phyloP scores from a whole-genome alignment of 2,888 invertebrate genomes.

The Trissonchulus latispiculum region DNA sequence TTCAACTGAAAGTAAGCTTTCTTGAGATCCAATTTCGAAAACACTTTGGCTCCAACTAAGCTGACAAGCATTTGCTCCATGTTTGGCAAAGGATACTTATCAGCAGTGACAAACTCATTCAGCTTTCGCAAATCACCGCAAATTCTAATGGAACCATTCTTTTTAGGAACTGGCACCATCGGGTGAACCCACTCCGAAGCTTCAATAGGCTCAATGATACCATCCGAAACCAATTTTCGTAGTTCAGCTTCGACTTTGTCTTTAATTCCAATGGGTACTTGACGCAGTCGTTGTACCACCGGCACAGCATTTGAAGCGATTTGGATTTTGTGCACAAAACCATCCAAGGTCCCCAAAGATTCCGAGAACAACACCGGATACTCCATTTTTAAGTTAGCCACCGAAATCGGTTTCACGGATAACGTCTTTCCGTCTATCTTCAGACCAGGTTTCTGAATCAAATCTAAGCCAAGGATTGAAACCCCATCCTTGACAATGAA shows the following conservation, averaged over 20 bases:
- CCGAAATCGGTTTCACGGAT: not conserved
- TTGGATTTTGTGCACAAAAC: not conserved
- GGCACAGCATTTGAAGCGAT: not conserved
- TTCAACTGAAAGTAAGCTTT: not conserved
- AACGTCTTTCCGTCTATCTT: not conserved
- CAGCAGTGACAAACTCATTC: not conserved
- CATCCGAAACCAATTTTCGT: not conserved
- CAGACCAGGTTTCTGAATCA: not conserved
- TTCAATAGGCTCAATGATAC: not conserved
- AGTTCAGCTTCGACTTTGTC: not conserved
- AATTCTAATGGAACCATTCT: not conserved
- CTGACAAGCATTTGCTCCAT: not conserved
- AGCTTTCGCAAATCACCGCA: not conserved
- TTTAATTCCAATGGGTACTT: not conserved
- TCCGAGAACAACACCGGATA: not conserved
- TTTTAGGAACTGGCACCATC: not conserved
- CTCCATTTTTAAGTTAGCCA: not conserved
- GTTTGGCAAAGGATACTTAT: not conserved
- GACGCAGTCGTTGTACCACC: not conserved
- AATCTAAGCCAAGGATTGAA: not conserved
- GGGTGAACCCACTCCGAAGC: not conserved
- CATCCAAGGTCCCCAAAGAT: not conserved
- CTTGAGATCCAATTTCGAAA: not conserved
- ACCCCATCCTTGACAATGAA: not conserved
- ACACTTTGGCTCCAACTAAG: not conserved